Evolutionary conservation across 2,888 invertebrate genomes (phyloP).

Genomic region (Uloborus plumipes): DNA sequence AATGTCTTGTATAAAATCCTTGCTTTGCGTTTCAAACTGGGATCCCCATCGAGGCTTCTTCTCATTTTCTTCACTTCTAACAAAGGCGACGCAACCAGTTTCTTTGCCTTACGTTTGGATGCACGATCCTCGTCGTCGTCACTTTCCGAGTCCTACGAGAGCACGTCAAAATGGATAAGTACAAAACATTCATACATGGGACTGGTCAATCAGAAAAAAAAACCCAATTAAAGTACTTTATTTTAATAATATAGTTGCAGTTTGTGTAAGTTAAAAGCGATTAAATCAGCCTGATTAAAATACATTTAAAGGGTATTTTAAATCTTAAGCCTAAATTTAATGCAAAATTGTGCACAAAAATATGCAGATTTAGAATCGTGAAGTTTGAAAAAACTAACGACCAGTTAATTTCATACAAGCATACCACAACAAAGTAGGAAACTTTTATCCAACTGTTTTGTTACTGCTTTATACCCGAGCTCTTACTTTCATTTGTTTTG

Average conservation of each 20-base stretch:
- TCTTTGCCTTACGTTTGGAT: slow-evolving; percentile 60
- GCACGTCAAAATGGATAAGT: not conserved
- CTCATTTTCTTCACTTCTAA: slow-evolving; percentile 42
- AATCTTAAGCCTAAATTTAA: no score
- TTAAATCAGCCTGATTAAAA: no score
- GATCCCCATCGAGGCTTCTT: slow-evolving; percentile 71
- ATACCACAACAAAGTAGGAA: no score
- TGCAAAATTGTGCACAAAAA: no score
- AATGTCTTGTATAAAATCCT: slow-evolving; percentile 80
- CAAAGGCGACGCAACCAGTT: slow-evolving; percentile 34
- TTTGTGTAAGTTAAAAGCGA: no score
- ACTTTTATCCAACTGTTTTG: no score
- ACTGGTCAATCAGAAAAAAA: not conserved
- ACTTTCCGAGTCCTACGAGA: slow-evolving; percentile 73
- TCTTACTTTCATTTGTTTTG: no score
- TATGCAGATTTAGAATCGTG: no score
- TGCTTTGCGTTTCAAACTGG: slow-evolving; percentile 84
- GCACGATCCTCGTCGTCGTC: slow-evolving; percentile 72
- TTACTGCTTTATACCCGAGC: no score
- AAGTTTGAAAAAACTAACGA: no score
- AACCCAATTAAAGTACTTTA: not conserved
- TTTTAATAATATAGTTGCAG: not conserved
- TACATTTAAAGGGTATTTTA: no score
- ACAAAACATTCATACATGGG: not conserved
- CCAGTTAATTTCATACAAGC: no score